Evolutionary conservation across 2,113 vertebrate species (phyloP).

Genomic region (Tragelaphus imberbis): DNA sequence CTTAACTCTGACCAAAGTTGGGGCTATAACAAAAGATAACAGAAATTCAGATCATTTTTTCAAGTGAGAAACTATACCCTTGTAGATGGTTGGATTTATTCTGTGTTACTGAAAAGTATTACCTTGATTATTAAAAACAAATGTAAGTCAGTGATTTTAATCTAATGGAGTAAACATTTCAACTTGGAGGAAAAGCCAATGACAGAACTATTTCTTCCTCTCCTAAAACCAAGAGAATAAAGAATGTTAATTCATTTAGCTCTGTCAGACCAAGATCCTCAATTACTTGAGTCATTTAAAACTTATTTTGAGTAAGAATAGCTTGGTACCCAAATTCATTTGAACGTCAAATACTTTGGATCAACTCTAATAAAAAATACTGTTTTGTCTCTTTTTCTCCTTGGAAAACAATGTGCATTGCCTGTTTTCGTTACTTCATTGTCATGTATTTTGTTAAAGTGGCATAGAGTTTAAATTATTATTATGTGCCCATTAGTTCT

Average conservation of each 20-base stretch:
- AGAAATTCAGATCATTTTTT: conserved; percentile 49
- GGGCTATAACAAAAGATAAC: conserved; percentile 53
- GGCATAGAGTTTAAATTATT: conserved; percentile 46
- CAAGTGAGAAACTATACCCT: conserved; percentile 48
- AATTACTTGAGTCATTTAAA: conserved; percentile 3
- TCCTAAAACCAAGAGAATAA: conserved; percentile 7
- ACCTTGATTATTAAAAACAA: background rate
- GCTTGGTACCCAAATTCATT: background rate
- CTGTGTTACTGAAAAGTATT: conserved; percentile 1
- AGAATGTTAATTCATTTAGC: background rate
- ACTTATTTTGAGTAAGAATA: background rate
- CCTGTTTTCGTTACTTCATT: conserved; percentile 39
- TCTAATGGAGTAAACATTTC: conserved; percentile 32
- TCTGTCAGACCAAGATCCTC: background rate
- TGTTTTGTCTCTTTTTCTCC: background rate
- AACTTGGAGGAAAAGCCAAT: background rate
- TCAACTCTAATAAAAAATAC: conserved; percentile 1
- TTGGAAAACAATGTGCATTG: conserved; percentile 13
- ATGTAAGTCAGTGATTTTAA: conserved; percentile 38
- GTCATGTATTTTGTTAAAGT: conserved; percentile 54
- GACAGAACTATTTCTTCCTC: background rate
- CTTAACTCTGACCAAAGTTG: conserved; percentile 41
- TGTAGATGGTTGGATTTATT: conserved; percentile 54
- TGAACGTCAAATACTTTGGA: background rate
- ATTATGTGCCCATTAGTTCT: conserved; percentile 62